Conservation (phyloP, 2,797 vertebrate species). For the Hippopotamyrus pictus region DNA sequence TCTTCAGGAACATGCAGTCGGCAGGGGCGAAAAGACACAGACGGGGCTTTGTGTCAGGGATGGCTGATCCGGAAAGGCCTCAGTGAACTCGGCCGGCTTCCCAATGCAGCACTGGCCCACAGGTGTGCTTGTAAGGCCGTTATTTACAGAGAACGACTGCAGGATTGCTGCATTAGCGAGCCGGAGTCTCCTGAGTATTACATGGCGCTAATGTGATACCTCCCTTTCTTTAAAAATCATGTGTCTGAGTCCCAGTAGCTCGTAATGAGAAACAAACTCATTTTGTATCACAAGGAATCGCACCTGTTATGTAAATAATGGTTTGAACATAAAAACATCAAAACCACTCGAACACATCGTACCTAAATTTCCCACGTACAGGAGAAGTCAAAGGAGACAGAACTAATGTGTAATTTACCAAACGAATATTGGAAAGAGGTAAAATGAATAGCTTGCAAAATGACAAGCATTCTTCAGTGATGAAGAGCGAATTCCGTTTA, state of each 20-base stretch:
- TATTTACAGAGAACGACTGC: background rate
- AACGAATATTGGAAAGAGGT: slow-evolving; percentile 24
- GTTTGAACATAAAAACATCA: background rate
- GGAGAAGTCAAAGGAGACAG: slow-evolving; percentile 12
- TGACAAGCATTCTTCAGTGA: slow-evolving; percentile 29
- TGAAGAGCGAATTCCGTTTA: slow-evolving; percentile 29
- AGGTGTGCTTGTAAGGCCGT: background rate
- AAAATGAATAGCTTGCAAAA: slow-evolving; percentile 32
- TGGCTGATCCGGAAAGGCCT: background rate
- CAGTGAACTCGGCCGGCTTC: background rate
- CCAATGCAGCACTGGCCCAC: background rate
- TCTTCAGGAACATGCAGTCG: background rate
- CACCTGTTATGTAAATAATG: slow-evolving; percentile 25
- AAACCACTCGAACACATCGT: slow-evolving; percentile 2
- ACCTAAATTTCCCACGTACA: background rate
- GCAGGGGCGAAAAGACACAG: background rate
- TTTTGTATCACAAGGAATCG: slow-evolving; percentile 11
- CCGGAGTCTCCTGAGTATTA: background rate
- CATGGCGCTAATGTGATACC: background rate
- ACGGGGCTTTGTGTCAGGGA: background rate
- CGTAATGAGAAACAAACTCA: background rate
- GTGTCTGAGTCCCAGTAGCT: background rate
- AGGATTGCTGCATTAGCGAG: background rate
- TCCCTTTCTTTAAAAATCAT: background rate
- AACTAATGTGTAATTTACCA: slow-evolving; percentile 34